Evolutionary conservation across 2,113 vertebrate species (phyloP).

Genomic region (Silurus glanis): DNA sequence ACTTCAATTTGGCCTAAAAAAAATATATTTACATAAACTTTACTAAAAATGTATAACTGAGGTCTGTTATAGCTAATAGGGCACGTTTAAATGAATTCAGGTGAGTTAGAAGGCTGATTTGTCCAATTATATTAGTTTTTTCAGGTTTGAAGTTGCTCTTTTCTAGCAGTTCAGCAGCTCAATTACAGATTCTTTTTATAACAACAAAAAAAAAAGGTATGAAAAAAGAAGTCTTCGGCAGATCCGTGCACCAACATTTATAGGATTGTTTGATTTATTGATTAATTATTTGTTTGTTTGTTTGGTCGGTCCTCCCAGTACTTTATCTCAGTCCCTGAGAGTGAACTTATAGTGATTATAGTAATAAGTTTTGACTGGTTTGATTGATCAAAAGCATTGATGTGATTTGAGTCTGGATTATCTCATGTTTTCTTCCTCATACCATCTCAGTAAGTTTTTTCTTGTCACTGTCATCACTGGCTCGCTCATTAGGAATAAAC

Average conservation of each 20-base stretch:
- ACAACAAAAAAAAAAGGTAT: background rate
- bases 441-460: no score
- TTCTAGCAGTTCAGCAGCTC: background rate
- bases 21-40: no score
- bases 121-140: background rate
- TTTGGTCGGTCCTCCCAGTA: no score
- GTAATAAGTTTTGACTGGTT: no score
- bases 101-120: background rate
- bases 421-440: no score
- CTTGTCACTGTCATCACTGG: no score
- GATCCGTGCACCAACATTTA: background rate
- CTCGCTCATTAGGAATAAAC: no score
- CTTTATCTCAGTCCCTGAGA: background rate
- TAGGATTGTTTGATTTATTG: background rate
- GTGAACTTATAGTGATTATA: background rate
- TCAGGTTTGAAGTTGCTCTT: background rate
- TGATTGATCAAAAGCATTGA: no score
- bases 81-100: background rate
- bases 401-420: no score
- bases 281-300: no score
- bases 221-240: background rate
- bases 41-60: no score
- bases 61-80: background rate
- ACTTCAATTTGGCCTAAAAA: background rate
- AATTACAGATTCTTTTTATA: background rate